Evolutionary conservation across 2,797 vertebrate genomes (phyloP).

Genomic region (Gymnopithys bicolor): DNA sequence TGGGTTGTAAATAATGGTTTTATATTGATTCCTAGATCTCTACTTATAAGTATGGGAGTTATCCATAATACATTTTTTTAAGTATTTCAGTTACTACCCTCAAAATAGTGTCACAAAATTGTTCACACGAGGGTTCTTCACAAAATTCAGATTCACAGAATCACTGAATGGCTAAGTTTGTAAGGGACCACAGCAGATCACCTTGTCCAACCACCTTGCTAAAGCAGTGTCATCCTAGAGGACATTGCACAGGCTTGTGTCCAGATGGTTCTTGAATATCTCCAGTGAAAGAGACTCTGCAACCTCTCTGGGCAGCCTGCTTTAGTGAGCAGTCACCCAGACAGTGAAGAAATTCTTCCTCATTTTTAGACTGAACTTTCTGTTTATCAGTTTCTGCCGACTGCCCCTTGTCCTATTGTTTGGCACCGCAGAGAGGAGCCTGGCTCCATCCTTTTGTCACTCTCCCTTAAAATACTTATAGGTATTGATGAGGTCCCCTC

Average conservation of each 20-base stretch:
- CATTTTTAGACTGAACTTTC: not conserved
- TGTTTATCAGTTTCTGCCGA: not conserved
- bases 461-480: not conserved
- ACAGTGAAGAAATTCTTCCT: not conserved
- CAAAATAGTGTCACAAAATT: not conserved
- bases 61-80: not conserved
- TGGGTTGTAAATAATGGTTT: not conserved
- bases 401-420: not conserved
- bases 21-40: not conserved
- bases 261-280: not conserved
- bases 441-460: not conserved
- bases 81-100: not conserved
- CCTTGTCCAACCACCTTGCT: not conserved
- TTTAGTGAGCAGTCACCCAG: fast-evolving
- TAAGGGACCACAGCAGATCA: not conserved
- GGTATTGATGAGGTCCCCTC: not conserved
- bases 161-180: not conserved
- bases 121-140: not conserved
- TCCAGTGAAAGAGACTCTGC: not conserved
- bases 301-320: not conserved
- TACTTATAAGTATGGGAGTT: not conserved
- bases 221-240: not conserved
- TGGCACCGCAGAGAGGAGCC: fast-evolving
- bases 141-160: not conserved
- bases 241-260: fast-evolving